phyloP scores from a whole-genome alignment of 2,113 vertebrate genomes.

The Gobio gobio region DNA sequence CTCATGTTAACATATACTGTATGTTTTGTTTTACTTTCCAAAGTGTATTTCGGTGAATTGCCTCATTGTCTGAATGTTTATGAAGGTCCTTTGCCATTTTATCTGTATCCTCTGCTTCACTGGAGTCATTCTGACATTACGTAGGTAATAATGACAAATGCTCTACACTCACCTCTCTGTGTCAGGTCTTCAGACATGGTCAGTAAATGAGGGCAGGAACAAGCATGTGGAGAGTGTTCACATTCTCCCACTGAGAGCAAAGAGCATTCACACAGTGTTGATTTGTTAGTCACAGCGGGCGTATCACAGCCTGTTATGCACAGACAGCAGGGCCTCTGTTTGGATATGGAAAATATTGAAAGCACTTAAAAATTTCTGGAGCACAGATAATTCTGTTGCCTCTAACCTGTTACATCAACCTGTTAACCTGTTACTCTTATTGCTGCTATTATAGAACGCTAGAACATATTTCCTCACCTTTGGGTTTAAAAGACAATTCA shows the following conservation, averaged over 20 bases:
- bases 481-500: no score
- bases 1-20: not conserved
- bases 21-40: not conserved
- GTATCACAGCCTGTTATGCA: not conserved
- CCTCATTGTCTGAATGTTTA: not conserved
- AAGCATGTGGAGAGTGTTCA: not conserved
- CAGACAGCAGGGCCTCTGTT: not conserved
- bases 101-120: not conserved
- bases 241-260: not conserved
- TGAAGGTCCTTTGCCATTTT: not conserved
- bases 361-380: not conserved
- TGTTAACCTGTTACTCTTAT: not conserved
- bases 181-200: not conserved
- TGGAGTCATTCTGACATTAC: not conserved
- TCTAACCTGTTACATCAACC: not conserved
- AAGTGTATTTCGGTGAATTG: not conserved
- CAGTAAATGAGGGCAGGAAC: conserved; percentile 1
- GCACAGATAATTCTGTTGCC: not conserved
- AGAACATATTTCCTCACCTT: not conserved
- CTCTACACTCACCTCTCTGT: not conserved
- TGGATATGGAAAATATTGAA: conserved; percentile 14
- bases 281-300: conserved; percentile 26
- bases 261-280: not conserved
- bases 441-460: not conserved
- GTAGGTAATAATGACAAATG: not conserved